Conservation (phyloP, 2,888 invertebrate species). For the Petrolisthes manimaculis region DNA sequence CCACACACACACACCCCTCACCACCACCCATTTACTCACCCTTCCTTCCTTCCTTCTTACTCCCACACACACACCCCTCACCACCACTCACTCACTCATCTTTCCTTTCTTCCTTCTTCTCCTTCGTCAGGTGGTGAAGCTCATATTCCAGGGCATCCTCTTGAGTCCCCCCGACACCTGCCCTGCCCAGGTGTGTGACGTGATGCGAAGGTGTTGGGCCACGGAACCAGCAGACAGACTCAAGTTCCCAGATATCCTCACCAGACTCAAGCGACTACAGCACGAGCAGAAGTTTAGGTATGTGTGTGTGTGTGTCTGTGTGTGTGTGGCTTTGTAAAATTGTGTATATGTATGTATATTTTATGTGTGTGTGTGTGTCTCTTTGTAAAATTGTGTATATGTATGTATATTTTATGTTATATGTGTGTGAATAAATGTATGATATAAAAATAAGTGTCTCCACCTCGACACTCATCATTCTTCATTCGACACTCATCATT, state of each 20-base stretch:
- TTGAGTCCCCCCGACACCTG: constrained; percentile 85
- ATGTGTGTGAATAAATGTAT: no score
- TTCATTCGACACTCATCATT: no score
- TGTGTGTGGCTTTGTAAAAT: no score
- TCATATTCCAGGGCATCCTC: constrained; percentile 84
- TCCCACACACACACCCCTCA: background rate
- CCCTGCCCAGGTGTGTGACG: constrained; percentile 79
- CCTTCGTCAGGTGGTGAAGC: constrained; percentile 76
- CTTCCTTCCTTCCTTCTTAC: background rate
- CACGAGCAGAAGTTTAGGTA: background rate
- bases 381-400: no score
- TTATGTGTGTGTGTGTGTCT: no score
- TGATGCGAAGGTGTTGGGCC: constrained; percentile 86
- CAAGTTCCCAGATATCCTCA: constrained; percentile 79
- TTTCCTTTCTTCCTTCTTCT: background rate
- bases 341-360: no score
- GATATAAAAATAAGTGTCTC: no score
- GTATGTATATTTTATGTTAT: no score
- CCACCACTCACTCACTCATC: background rate
- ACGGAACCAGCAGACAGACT: constrained; percentile 83
- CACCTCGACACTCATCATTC: no score
- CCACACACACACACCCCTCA: background rate
- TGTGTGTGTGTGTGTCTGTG: no score
- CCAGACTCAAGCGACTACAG: constrained; percentile 35
- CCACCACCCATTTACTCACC: background rate